phyloP scores from a whole-genome alignment of 1,140 invertebrate genomes.

The Pseudomyrmex sp. region DNA sequence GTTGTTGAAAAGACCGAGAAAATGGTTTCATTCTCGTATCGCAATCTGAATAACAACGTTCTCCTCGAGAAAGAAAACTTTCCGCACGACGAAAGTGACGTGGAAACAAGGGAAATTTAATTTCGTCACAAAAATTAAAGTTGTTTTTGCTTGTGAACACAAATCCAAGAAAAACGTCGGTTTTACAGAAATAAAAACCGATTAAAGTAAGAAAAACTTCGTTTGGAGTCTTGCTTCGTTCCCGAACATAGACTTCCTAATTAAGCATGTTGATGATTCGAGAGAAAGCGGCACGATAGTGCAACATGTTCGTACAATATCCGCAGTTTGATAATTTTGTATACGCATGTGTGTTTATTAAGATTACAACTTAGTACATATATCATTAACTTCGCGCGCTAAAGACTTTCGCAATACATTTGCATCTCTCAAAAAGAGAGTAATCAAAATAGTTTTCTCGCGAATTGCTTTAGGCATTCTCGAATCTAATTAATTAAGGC shows the following conservation, averaged over 20 bases:
- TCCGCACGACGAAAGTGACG: conserved; percentile 48
- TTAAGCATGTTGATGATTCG: background rate
- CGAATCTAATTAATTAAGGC: conserved; percentile 57
- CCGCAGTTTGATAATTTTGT: conserved; percentile 38
- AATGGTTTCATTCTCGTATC: too few species aligned
- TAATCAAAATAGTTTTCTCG: background rate
- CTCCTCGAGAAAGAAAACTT: conserved; percentile 6
- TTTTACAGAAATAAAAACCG: background rate
- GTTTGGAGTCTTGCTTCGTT: conserved; percentile 68
- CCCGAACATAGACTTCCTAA: conserved; percentile 16
- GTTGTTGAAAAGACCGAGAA: too few species aligned
- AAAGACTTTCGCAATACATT: conserved; percentile 50
- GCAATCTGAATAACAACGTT: conserved; percentile 16
- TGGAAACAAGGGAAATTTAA: conserved; percentile 65
- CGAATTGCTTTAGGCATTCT: conserved; percentile 50
- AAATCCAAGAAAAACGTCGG: background rate
- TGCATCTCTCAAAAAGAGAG: conserved; percentile 19
- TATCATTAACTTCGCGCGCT: conserved; percentile 50
- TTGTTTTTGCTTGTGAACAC: background rate
- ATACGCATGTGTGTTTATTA: conserved; percentile 66
- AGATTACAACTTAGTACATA: conserved; percentile 60
- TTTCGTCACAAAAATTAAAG: conserved; percentile 10
- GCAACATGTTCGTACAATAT: conserved; percentile 39
- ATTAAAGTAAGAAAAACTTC: too few species aligned
- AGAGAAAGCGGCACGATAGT: background rate